These are phyloP conservation scores for Tiaroga cobitis DNA, from an alignment of 2,797 vertebrate species.

Conservation along the genomic window DNA sequence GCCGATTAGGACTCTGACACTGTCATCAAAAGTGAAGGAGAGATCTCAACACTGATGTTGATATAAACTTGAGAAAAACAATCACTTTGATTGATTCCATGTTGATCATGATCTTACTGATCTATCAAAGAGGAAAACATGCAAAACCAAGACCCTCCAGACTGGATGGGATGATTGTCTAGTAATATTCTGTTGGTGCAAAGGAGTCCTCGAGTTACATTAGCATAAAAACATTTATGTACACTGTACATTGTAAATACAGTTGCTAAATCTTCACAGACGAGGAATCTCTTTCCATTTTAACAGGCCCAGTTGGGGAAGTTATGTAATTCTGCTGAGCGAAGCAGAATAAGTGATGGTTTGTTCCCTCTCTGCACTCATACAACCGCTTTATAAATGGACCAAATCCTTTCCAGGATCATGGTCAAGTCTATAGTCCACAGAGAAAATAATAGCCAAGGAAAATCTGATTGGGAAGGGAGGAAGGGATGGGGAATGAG, in stretches of 20 bases:
- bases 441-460: constrained; percentile 61
- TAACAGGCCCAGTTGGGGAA: constrained; percentile 22
- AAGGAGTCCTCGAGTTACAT: not conserved
- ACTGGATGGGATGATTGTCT: not conserved
- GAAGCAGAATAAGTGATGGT: constrained; percentile 19
- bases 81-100: constrained; percentile 32
- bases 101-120: not conserved
- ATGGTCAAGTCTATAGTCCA: constrained; percentile 60
- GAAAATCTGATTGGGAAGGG: constrained; percentile 26
- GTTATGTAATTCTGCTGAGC: constrained; percentile 45
- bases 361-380: constrained; percentile 51
- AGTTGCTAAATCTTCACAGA: not conserved
- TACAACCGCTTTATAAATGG: constrained; percentile 49
- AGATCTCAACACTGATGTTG: constrained; percentile 27
- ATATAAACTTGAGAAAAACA: constrained; percentile 24
- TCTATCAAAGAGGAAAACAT: constrained; percentile 10
- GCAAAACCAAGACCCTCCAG: constrained; percentile 17
- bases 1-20: constrained; percentile 3
- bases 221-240: constrained; percentile 1
- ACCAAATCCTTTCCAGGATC: constrained; percentile 63
- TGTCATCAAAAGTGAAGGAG: constrained; percentile 23
- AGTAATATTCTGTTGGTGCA: not conserved
- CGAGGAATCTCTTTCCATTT: not conserved
- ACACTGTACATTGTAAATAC: not conserved
- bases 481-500: constrained; percentile 50